Evolutionary conservation across 1,140 invertebrate genomes (phyloP).

Genomic region (Paralvinella palmiformis): DNA sequence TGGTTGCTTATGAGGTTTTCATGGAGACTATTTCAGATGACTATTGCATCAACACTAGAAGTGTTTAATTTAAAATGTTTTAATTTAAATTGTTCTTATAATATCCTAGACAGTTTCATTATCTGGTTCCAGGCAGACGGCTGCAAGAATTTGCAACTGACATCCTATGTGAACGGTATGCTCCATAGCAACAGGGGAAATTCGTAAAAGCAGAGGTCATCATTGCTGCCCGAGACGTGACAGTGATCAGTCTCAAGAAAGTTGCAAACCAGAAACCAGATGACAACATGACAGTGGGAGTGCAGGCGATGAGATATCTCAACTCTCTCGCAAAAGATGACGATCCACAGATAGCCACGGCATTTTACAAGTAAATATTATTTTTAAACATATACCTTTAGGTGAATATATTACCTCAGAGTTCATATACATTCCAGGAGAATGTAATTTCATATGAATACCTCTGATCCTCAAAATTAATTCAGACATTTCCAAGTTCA

Average conservation of each 20-base stretch:
- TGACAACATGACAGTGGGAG: neutral
- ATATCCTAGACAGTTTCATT: neutral
- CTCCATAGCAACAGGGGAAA: neutral
- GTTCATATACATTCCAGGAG: neutral
- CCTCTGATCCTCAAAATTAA: neutral
- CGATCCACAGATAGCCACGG: neutral
- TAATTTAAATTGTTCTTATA: neutral
- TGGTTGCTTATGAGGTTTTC: too few species aligned
- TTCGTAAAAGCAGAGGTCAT: neutral
- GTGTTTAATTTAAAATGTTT: neutral
- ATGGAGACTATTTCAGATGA: too few species aligned
- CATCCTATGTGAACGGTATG: too few species aligned
- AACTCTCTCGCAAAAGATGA: neutral
- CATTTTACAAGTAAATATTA: conserved; percentile 1
- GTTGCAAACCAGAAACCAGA: neutral
- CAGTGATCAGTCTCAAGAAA: neutral
- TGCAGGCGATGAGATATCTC: neutral
- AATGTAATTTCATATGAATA: too few species aligned
- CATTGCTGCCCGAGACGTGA: neutral
- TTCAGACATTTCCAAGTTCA: neutral
- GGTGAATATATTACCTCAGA: neutral
- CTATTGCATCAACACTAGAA: too few species aligned
- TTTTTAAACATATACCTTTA: neutral
- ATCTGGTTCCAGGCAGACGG: neutral
- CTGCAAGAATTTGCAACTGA: conserved; percentile 4